phyloP scores from a whole-genome alignment of 2,797 vertebrate genomes.

The Rhinatrema bivittatum region DNA sequence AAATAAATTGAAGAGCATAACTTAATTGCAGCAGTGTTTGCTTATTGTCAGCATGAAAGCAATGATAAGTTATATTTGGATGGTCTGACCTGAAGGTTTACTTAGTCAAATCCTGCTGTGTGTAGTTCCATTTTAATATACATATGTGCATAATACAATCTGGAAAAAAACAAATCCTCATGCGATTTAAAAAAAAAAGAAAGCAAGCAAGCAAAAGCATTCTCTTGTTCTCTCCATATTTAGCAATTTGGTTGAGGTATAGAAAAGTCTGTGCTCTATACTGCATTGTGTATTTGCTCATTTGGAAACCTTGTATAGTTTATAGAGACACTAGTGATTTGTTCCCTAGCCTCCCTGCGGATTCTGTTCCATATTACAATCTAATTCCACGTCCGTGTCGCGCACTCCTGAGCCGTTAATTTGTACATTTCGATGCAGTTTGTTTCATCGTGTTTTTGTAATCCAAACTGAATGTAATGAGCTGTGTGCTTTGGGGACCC shows the following conservation, averaged over 20 bases:
- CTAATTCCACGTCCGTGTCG: conserved; percentile 49
- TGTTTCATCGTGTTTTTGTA: conserved; percentile 64
- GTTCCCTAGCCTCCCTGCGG: conserved; percentile 47
- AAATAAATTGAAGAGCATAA: conserved; percentile 26
- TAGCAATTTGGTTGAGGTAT: conserved; percentile 50
- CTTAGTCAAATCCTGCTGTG: conserved; percentile 33
- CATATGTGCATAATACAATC: conserved; percentile 22
- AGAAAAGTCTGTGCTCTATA: conserved; percentile 31
- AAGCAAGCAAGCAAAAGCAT: no score
- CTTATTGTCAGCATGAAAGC: conserved; percentile 24
- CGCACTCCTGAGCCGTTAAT: conserved; percentile 56
- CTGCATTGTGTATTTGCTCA: conserved; percentile 42
- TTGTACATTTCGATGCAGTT: conserved; percentile 66
- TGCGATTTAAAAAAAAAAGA: no score
- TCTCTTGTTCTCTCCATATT: conserved; percentile 21
- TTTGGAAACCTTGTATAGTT: conserved; percentile 51
- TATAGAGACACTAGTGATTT: conserved; percentile 52
- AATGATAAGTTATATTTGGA: conserved; percentile 22
- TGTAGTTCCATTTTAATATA: conserved; percentile 17
- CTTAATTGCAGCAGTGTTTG: conserved; percentile 43
- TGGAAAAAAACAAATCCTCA: conserved; percentile 12
- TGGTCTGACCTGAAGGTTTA: conserved; percentile 18
- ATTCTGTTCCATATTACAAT: conserved; percentile 54
- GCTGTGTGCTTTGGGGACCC: conserved; percentile 61
- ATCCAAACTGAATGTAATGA: conserved; percentile 65